phyloP scores from a whole-genome alignment of 2,113 vertebrate genomes.

The Heterotis niloticus region DNA sequence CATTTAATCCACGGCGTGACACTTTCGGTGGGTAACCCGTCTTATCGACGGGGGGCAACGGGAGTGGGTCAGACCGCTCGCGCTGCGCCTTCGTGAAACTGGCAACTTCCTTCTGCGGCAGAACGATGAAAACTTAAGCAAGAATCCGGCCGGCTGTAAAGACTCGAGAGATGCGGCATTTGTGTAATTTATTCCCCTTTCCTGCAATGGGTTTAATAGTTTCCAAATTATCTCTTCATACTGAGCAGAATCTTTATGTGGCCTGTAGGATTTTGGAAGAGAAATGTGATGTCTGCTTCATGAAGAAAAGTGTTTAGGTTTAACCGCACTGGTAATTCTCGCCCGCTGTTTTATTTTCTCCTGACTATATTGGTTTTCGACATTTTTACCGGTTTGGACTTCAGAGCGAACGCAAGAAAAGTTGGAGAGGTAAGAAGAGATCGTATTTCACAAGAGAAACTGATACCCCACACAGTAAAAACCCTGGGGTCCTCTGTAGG shows the following conservation, averaged over 20 bases:
- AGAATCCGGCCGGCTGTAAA: neutral
- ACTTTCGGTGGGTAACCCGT: neutral
- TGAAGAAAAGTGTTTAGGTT: neutral
- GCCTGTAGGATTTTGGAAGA: neutral
- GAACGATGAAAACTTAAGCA: neutral
- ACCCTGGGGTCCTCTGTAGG: too few relatives aligned
- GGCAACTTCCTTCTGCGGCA: neutral
- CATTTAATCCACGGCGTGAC: neutral
- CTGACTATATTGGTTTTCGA: neutral
- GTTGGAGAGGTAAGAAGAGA: neutral
- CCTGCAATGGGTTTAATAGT: neutral
- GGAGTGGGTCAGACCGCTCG: neutral
- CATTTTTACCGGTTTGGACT: conserved; percentile 21
- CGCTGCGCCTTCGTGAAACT: neutral
- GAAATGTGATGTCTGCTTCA: neutral
- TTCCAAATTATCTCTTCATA: neutral
- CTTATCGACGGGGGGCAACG: neutral
- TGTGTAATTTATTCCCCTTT: neutral
- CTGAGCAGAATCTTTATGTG: neutral
- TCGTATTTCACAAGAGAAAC: neutral
- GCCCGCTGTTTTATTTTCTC: neutral
- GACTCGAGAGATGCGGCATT: neutral
- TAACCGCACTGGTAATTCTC: neutral
- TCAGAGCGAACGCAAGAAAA: neutral
- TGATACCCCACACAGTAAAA: neutral